Conservation (phyloP, 1,140 invertebrate species). For the Xylocopa sonorina region DNA sequence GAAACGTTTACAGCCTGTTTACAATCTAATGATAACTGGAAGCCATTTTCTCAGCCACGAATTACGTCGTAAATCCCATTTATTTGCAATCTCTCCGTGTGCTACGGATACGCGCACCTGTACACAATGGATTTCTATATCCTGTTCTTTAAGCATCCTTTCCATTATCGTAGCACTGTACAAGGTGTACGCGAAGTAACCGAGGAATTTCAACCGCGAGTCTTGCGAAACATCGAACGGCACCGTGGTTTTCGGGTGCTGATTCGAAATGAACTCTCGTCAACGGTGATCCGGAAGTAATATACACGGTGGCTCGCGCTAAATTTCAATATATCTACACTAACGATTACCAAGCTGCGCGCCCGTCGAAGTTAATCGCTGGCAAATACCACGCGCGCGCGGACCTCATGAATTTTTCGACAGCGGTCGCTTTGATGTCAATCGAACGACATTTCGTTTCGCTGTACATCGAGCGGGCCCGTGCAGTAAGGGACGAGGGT, state of each 20-base stretch:
- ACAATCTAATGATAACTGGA: background rate
- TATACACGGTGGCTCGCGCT: background rate
- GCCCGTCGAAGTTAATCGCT: conserved; percentile 44
- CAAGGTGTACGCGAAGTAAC: too few species aligned
- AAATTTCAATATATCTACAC: conserved; percentile 44
- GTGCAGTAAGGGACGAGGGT: background rate
- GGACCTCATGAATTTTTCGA: conserved; percentile 50
- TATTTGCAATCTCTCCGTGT: too few species aligned
- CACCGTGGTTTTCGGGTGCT: background rate
- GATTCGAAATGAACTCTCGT: background rate
- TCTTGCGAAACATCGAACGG: background rate
- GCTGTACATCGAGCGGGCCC: background rate
- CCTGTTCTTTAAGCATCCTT: too few species aligned
- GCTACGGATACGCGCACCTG: too few species aligned
- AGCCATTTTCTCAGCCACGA: background rate
- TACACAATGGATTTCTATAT: too few species aligned
- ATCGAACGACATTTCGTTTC: conserved; percentile 20
- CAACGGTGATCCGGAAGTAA: background rate
- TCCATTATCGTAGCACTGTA: too few species aligned
- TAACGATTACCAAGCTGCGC: background rate
- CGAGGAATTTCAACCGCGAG: too few species aligned
- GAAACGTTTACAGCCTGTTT: background rate
- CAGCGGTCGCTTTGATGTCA: conserved; percentile 23
- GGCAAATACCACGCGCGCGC: conserved; percentile 34
- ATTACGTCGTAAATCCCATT: too few species aligned